Conservation (phyloP, 2,113 vertebrate genomes). For the Limanda limanda region DNA sequence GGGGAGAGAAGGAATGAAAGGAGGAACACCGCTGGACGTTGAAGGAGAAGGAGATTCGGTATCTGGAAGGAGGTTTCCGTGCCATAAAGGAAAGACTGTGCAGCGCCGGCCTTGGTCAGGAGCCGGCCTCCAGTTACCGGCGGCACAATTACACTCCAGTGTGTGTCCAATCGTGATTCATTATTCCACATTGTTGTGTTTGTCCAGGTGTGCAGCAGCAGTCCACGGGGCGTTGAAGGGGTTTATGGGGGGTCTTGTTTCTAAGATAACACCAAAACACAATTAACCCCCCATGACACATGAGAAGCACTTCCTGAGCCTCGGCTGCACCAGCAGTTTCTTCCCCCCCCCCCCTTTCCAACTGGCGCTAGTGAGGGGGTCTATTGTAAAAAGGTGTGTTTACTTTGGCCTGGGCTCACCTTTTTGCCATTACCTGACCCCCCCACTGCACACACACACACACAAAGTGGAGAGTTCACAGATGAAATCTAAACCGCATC, state of each 20-base stretch:
- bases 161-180: constrained; percentile 29
- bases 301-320: constrained; percentile 74
- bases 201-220: constrained; percentile 73
- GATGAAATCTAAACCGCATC: constrained; percentile 46
- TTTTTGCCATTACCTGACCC: constrained; percentile 50
- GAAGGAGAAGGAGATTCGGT: background rate
- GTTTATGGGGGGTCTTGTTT: constrained; percentile 70
- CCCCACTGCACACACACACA: constrained; percentile 4
- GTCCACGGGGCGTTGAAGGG: constrained; percentile 33
- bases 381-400: constrained; percentile 78
- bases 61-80: background rate
- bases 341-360: constrained; percentile 23
- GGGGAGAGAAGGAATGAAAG: background rate
- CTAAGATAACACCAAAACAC: constrained; percentile 83
- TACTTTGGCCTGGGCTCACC: constrained; percentile 67
- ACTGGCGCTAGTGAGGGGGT: constrained; percentile 59
- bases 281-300: constrained; percentile 77
- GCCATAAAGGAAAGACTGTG: background rate
- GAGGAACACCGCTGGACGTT: background rate
- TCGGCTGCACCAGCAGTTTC: constrained; percentile 61
- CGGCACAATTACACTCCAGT: background rate
- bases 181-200: constrained; percentile 68
- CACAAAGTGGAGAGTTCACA: constrained; percentile 19
- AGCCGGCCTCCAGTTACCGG: background rate
- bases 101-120: constrained; percentile 10